Conservation (phyloP, 2,113 vertebrate species). For the Anolis carolinensis region DNA sequence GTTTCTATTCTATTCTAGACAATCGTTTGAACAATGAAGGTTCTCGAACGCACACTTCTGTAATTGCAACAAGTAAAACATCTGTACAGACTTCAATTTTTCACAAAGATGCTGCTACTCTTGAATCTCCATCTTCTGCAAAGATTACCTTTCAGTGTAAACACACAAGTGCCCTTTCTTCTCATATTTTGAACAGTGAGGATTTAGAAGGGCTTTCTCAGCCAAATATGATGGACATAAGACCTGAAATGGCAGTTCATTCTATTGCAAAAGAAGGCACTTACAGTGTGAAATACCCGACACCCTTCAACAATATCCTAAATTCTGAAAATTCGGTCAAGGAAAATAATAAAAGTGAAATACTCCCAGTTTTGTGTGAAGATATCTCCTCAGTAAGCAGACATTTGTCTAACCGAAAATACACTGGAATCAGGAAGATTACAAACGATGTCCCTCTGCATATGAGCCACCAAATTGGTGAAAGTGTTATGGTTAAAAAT, state of each 20-base stretch:
- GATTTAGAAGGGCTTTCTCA: conserved; percentile 83
- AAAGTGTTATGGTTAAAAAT: conserved; percentile 80
- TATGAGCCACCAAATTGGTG: conserved; percentile 73
- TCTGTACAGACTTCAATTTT: conserved; percentile 88
- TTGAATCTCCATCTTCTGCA: conserved; percentile 89
- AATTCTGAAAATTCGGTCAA: conserved; percentile 83
- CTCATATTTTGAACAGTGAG: conserved; percentile 84
- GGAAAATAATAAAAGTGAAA: conserved; percentile 82
- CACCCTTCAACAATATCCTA: conserved; percentile 80
- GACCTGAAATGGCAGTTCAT: conserved; percentile 84
- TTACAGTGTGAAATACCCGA: conserved; percentile 89
- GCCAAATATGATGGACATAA: conserved; percentile 81
- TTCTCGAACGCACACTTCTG: conserved; percentile 90
- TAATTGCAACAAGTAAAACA: conserved; percentile 89
- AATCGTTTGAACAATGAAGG: conserved; percentile 92
- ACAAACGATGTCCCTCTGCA: conserved; percentile 84
- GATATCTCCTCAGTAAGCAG: conserved; percentile 85
- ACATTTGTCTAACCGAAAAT: conserved; percentile 86
- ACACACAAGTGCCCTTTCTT: conserved; percentile 90
- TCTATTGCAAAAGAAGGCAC: conserved; percentile 89
- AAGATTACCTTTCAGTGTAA: conserved; percentile 90
- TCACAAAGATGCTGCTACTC: conserved; percentile 86
- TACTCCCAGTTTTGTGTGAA: conserved; percentile 79
- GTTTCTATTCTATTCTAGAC: conserved; percentile 77
- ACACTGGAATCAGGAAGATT: conserved; percentile 86